Percentiles rank a stretch among this genome's conserved stretches.
phyloP scores from a whole-genome alignment of 2,797 vertebrate genomes.

The Helarctos malayanus region DNA sequence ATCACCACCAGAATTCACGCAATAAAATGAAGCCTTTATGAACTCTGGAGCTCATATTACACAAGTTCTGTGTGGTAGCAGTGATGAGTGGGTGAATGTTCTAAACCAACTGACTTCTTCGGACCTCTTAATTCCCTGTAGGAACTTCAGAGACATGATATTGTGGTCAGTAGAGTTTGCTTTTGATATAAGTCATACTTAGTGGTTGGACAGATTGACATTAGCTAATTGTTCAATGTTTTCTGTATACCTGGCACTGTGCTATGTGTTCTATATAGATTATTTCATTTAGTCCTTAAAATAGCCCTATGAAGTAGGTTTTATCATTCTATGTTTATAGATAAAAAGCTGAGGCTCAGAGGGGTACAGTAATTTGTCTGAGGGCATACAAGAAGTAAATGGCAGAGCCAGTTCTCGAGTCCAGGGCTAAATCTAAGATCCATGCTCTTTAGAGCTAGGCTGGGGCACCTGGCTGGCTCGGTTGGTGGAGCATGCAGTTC shows the following conservation, averaged over 20 bases:
- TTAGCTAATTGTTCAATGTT: constrained; percentile 23
- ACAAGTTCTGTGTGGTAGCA: neutral
- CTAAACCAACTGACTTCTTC: neutral
- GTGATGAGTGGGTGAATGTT: neutral
- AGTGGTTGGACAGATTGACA: constrained; percentile 12
- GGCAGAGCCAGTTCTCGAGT: neutral
- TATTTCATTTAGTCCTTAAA: constrained; percentile 25
- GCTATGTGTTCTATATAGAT: neutral
- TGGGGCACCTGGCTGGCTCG: neutral
- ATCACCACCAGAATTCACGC: neutral
- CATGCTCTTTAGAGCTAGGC: neutral
- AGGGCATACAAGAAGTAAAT: neutral
- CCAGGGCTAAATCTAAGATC: neutral
- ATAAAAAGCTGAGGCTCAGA: neutral
- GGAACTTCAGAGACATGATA: neutral
- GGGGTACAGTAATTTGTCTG: neutral
- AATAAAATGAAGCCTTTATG: neutral
- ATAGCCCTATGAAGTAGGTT: neutral
- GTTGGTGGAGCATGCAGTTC: neutral
- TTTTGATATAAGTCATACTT: constrained; percentile 30
- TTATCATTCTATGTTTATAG: neutral
- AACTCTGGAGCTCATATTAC: neutral
- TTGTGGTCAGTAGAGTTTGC: neutral
- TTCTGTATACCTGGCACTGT: neutral
- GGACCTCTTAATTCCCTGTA: neutral